These are phyloP conservation scores for Caenorhabditis remanei DNA, from an alignment of 1,140 invertebrate genomes.

Conservation along the genomic window DNA sequence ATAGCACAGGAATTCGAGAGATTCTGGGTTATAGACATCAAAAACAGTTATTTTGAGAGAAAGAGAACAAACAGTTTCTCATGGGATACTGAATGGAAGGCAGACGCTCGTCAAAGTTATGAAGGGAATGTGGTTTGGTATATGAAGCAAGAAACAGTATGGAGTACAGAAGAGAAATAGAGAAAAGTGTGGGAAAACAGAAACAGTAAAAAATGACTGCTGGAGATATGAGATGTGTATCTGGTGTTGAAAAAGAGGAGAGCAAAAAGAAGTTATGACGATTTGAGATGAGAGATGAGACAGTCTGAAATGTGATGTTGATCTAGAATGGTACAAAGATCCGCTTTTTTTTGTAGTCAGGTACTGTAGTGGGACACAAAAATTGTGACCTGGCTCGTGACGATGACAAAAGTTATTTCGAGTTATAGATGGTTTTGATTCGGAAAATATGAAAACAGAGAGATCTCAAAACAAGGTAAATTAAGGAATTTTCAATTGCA, in stretches of 20 bases:
- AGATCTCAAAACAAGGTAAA: too few species aligned
- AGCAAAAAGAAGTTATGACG: neutral
- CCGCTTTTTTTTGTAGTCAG: neutral
- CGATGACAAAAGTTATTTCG: too few species aligned
- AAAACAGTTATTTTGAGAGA: slow-evolving; percentile 52
- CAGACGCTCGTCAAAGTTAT: slow-evolving; percentile 8
- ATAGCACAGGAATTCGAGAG: neutral
- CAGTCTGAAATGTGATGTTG: neutral
- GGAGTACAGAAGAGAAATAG: neutral
- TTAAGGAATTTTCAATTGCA: too few species aligned
- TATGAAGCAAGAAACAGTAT: neutral
- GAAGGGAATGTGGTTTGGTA: slow-evolving; percentile 44
- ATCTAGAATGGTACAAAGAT: neutral
- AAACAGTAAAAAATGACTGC: slow-evolving; percentile 32
- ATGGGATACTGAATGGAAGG: slow-evolving; percentile 34
- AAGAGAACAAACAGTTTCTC: slow-evolving; percentile 51
- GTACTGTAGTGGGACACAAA: too few species aligned
- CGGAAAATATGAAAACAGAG: too few species aligned
- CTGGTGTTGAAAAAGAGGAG: neutral
- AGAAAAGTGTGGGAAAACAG: slow-evolving; percentile 44
- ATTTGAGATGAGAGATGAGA: neutral
- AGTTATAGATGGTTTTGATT: too few species aligned
- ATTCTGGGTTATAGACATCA: neutral
- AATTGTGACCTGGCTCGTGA: too few species aligned
- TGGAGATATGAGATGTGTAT: neutral